Evolutionary conservation across 1,140 invertebrate species (phyloP), one percentile per base, ranked within the genome.

Genomic region (Drosophila eugracilis): DNA sequence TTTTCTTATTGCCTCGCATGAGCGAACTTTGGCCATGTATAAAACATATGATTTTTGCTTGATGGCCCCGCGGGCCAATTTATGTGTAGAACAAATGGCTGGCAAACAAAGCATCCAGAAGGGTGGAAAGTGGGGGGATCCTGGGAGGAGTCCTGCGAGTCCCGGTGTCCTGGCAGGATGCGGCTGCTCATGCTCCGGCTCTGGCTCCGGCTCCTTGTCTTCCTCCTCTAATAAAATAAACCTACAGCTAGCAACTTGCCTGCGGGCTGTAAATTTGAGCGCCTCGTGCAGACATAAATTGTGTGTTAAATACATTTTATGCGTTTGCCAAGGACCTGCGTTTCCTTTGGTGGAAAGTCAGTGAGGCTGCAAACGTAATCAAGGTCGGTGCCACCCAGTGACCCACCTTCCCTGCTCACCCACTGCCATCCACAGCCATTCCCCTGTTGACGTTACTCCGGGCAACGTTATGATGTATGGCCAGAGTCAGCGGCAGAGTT

Each of bases 291-390:
- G 74, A 86, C 81, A 86, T 86, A 86, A 86, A 86, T 86, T 86
- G 81, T 86, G 81, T 86, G 81, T 81, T 86, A 86, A 86, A 86
- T 88, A 86, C 81, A 86, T 86, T 86, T 86, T 86, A 86, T 86
- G 81, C 81, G 81, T 81, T 81, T 71, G 53, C 53, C 73, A 66
- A 75, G 71, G 71, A 66, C 47, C 44, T 36, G 30, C 37, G 21
- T 28, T 28, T 17, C 34, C 57, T 48, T 34, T 19, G 21, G 30
- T 10, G 24, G 45, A 49, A 71, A 86, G 74, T 88, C 83, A 86
- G 83, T 88, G 62, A 67, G 77, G 69, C 76, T 81, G 83, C 62
- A 86, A 77, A 78, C 81, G 77, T 79, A 86, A 86, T 86, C 81
- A 86, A 86, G 81, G 81, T 86, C 83, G 77, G 50, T 52, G 6